These are phyloP conservation scores for Psophia crepitans DNA, from an alignment of 2,113 vertebrate species.

Conservation along the genomic window DNA sequence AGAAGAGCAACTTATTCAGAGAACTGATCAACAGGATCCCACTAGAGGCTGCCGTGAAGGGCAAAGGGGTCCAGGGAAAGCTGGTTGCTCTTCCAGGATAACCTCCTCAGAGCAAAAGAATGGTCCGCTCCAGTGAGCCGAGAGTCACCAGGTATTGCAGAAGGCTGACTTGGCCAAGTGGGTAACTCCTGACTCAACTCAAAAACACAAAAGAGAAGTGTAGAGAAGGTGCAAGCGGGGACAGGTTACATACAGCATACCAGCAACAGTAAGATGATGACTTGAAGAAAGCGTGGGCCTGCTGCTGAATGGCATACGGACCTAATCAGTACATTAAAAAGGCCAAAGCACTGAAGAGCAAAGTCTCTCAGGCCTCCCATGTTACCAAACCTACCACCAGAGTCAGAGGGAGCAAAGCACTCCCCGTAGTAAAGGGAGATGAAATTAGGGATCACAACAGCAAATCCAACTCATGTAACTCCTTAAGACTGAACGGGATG, in stretches of 20 bases:
- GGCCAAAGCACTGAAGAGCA: not conserved
- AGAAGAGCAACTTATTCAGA: not conserved
- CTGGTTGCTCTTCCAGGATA: not conserved
- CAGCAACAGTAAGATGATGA: not conserved
- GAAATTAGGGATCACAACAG: not conserved
- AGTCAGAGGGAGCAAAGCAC: not conserved
- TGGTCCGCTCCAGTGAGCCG: not conserved
- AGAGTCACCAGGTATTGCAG: not conserved
- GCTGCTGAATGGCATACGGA: not conserved
- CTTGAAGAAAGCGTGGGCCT: not conserved
- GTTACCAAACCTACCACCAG: not conserved
- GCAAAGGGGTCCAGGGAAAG: not conserved
- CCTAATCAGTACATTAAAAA: not conserved
- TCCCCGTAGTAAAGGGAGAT: not conserved
- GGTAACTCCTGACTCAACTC: not conserved
- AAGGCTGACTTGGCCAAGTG: not conserved
- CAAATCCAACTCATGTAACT: not conserved
- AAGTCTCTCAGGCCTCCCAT: not conserved
- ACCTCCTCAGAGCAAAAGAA: not conserved
- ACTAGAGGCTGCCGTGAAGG: not conserved
- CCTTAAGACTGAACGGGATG: not conserved
- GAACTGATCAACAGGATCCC: not conserved
- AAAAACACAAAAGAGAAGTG: not conserved
- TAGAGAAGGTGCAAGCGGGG: not conserved
- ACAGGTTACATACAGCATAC: not conserved